A percentile compares a stretch with the other conserved stretches of the same genome.
Evolutionary conservation across 2,888 invertebrate genomes (phyloP).

Genomic region (Drosophila lutescens): DNA sequence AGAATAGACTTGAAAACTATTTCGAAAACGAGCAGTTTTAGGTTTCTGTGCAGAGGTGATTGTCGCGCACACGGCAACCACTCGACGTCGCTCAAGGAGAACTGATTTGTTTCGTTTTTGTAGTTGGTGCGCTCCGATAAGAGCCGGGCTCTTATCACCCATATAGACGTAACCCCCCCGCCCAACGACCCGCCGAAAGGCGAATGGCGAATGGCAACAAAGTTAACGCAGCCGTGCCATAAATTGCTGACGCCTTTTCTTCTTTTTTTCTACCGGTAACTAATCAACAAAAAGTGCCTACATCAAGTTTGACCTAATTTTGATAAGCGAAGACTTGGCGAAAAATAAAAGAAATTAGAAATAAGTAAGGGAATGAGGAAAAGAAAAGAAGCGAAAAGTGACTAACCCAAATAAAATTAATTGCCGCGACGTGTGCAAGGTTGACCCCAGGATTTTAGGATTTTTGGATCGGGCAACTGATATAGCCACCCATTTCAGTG

Average conservation of each 20-base stretch:
- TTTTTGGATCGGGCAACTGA: neutral
- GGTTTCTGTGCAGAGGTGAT: conserved; percentile 11
- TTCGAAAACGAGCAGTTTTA: neutral
- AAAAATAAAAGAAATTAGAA: conserved; percentile 27
- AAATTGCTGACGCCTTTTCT: conserved; percentile 27
- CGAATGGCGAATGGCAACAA: conserved; percentile 24
- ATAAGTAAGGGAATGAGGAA: neutral
- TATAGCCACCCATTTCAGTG: neutral
- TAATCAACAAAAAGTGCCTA: conserved; percentile 57
- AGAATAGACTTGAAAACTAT: neutral
- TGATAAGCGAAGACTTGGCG: conserved; percentile 53
- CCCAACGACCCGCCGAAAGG: neutral
- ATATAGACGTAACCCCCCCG: neutral
- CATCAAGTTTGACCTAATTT: conserved; percentile 62
- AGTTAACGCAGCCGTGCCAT: conserved; percentile 1
- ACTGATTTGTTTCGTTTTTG: conserved; percentile 47
- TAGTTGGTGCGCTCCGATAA: conserved; percentile 18
- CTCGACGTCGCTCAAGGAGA: conserved; percentile 39
- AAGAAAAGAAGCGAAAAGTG: conserved; percentile 19
- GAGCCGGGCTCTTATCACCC: conserved; percentile 18
- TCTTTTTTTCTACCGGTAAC: conserved; percentile 19
- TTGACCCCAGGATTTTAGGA: conserved; percentile 3
- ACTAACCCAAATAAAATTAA: conserved; percentile 55
- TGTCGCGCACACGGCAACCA: conserved; percentile 47
- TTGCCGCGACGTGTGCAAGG: conserved; percentile 39